phyloP scores from a whole-genome alignment of 1,140 invertebrate species.

The Periplaneta americana region DNA sequence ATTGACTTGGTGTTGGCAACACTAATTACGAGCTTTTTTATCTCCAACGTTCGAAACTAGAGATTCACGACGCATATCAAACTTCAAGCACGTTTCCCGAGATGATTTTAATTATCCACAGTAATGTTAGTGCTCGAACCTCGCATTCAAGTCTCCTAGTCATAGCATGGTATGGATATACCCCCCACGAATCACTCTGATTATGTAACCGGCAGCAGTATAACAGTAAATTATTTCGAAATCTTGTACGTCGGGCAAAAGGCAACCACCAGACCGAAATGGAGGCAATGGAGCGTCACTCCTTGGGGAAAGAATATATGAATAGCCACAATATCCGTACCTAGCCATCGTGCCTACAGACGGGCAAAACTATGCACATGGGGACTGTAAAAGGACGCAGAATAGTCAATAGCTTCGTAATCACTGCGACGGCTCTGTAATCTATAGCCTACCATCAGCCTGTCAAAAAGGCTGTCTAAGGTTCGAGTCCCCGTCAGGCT shows the following conservation, averaged over 20 bases:
- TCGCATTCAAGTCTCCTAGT: not conserved
- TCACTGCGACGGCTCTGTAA: too few relatives aligned
- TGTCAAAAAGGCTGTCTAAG: too few relatives aligned
- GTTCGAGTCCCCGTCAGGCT: too few relatives aligned
- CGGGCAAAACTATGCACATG: not conserved
- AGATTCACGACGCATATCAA: not conserved
- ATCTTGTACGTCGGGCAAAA: not conserved
- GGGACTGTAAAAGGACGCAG: too few relatives aligned
- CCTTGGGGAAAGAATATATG: too few relatives aligned
- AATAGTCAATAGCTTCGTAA: too few relatives aligned
- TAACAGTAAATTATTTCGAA: not conserved
- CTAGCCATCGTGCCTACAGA: not conserved
- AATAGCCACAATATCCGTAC: too few relatives aligned
- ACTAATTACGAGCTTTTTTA: not conserved
- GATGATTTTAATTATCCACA: not conserved
- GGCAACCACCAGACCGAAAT: not conserved
- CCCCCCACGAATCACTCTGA: not conserved
- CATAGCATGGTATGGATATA: not conserved
- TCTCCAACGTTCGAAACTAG: not conserved
- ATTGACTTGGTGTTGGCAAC: too few relatives aligned
- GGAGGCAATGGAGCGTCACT: not conserved
- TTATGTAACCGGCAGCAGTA: not conserved
- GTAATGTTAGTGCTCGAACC: not conserved
- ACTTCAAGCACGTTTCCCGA: not conserved
- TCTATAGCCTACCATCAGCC: too few relatives aligned